phyloP scores from a whole-genome alignment of 2,797 vertebrate genomes.

The Smutsia temminckii region DNA sequence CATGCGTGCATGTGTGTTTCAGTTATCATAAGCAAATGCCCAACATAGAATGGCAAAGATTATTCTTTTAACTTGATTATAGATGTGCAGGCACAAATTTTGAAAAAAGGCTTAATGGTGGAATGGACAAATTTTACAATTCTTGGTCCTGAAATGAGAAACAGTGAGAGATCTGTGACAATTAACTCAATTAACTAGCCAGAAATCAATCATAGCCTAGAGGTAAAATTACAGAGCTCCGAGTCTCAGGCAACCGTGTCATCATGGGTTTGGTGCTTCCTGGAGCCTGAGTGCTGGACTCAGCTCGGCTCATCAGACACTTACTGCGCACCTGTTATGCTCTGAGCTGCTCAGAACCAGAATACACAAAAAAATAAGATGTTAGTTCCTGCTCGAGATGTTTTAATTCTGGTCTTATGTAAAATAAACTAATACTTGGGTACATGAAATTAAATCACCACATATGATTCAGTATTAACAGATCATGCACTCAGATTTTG shows the following conservation, averaged over 20 bases:
- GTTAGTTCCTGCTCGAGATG: neutral
- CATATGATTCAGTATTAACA: slow-evolving; percentile 71
- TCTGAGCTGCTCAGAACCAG: slow-evolving; percentile 8
- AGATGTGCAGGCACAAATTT: slow-evolving; percentile 61
- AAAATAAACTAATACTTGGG: slow-evolving; percentile 51
- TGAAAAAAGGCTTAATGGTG: slow-evolving; percentile 49
- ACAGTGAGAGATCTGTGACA: neutral
- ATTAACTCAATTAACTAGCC: neutral
- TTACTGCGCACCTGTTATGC: neutral
- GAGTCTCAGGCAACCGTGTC: slow-evolving; percentile 53
- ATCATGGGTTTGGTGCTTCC: slow-evolving; percentile 48
- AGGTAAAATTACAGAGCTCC: slow-evolving; percentile 6
- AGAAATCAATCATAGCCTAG: slow-evolving; percentile 37
- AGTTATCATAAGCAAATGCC: slow-evolving; percentile 56
- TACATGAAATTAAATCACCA: slow-evolving; percentile 65
- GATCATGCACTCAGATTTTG: slow-evolving; percentile 63
- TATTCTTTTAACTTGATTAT: slow-evolving; percentile 54
- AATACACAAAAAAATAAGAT: neutral
- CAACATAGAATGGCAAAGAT: slow-evolving; percentile 34
- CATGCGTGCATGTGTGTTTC: neutral
- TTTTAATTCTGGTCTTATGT: slow-evolving; percentile 71
- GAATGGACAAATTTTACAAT: slow-evolving; percentile 52
- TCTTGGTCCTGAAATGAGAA: slow-evolving; percentile 26
- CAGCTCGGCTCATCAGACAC: neutral
- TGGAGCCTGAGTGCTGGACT: neutral